Base-by-base conservation (phyloP, 2,888 invertebrate species). In the Parnassius apollo region DNA sequence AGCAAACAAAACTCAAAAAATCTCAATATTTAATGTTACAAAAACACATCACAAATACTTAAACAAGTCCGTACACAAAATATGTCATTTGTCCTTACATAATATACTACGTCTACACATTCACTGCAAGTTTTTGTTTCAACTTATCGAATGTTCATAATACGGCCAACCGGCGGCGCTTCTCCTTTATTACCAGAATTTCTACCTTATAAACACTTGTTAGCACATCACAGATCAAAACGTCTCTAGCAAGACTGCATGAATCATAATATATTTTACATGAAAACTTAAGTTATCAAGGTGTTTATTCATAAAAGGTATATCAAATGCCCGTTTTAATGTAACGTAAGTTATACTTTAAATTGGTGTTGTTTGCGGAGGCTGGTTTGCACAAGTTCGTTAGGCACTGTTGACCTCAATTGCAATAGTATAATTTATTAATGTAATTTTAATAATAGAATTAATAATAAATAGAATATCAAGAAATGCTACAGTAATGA, bases 161-260 rank as follows among this genome's bases (percentile, higher is more conserved):
- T 10, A 42, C 22, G 56, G 22, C 62, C 61, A 61, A 59, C 61
- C 61, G 60, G 65, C 61, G 65, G 59, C 63, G 48, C 64, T 52
- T 45, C 42, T 42, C n/a, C 42, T 50, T 44, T 48, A 59, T 42
- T 65, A 68, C 61, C 42, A 35, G 45, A 44, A 58, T 66, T 35
- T 35, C 35, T 35, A 35, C 54, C 55, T 61, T 65, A 65, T 61
- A 57, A 61, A 76, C 70, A 66, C 78, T 82, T 75, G 83, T 85
- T 83, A 88, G 85, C 88, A 80, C 83, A 89, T 90, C 89, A 89
- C 90, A 90, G 88, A 85, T 88, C 83, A 84, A 73, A 69, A 66
- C 57, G 42, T 45, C 18, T 59, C 48, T 46, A 57, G 49, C 52
- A 42, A 49, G 44, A 57, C 25, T 49, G 49, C 51, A 42, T 63